Base-by-base conservation (phyloP, 2,888 invertebrate genomes). In the Lagria hirta region DNA sequence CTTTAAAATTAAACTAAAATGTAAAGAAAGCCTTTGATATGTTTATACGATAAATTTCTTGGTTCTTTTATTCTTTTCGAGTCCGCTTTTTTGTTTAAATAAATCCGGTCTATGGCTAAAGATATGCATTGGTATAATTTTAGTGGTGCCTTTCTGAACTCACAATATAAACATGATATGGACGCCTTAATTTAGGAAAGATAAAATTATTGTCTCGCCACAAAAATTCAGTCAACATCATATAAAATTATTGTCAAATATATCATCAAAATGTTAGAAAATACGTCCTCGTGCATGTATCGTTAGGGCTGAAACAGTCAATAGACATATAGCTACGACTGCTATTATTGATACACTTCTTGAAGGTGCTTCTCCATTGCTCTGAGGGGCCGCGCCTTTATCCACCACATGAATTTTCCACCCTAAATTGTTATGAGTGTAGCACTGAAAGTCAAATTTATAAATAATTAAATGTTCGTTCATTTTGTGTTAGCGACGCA, bases 371-470 rank as follows among this genome's bases (percentile, higher is more conserved):
- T 55, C 61, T 13, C 64, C 61, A 47, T 68, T 69, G 35, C 63
- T 67, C 30, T 63, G 64, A n/a, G n/a, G n/a, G 5, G 16, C 8
- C 4, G 38, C 23, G 4, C 86, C 86, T 0, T 82, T 80, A 61
- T 91, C 84, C 6, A 90, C 83, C 2, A 94, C 87, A 69, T 88
- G 82, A 57, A 94, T 93, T 70, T 91, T 94, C 93, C 93, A 94
- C 30, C 94, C 94, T 15, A 94, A 75, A 69, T 91, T 88, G 54
- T 83, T 87, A 74, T 94, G 93, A n/a, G 86, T 85, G 74, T 88
- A 94, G 71, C 93, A 94, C 94, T 94, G 74, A 8, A 75, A 73
- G 54, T n/a, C n/a, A n/a, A n/a, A n/a, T n/a, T n/a, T n/a, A n/a
- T n/a, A n/a, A n/a, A n/a, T n/a, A n/a, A n/a, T n/a, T n/a, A n/a